These are phyloP conservation scores for Drosophila navojoa DNA, from an alignment of 1,140 invertebrate species.

Conservation along the genomic window DNA sequence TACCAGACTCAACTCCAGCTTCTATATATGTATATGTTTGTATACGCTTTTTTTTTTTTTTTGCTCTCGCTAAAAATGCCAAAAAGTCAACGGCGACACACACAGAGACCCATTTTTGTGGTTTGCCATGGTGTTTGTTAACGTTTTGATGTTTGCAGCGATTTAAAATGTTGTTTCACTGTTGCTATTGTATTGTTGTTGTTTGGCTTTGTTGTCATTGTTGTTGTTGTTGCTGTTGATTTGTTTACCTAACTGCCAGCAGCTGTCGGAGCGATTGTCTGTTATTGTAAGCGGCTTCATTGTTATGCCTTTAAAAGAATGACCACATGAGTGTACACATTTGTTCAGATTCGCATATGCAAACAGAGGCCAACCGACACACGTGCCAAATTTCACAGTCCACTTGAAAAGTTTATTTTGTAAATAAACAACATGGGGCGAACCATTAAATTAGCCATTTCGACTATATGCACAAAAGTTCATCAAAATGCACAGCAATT, in stretches of 20 bases:
- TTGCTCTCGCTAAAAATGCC: slow-evolving; percentile 3
- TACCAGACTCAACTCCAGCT: slow-evolving; percentile 11
- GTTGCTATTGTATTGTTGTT: neutral
- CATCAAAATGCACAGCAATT: slow-evolving; percentile 5
- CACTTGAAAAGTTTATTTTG: slow-evolving; percentile 18
- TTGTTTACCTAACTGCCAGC: slow-evolving; percentile 38
- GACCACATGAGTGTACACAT: slow-evolving; percentile 1
- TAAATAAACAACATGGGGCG: slow-evolving; percentile 17
- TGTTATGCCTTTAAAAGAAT: slow-evolving; percentile 45
- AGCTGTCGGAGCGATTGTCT: slow-evolving; percentile 28
- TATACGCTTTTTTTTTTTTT: slow-evolving; percentile 37
- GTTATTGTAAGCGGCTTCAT: slow-evolving; percentile 47
- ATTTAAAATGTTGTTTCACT: slow-evolving; percentile 38
- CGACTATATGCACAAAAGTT: slow-evolving; percentile 1
- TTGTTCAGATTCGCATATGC: slow-evolving; percentile 9
- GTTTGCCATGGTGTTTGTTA: slow-evolving; percentile 58
- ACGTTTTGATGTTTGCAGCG: slow-evolving; percentile 45
- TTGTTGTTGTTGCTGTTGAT: slow-evolving; percentile 30
- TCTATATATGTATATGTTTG: neutral
- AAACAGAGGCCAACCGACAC: slow-evolving; percentile 9
- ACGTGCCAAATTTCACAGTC: slow-evolving; percentile 39
- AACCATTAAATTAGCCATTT: slow-evolving; percentile 24
- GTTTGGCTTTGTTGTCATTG: too few species aligned
- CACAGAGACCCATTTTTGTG: slow-evolving; percentile 31
- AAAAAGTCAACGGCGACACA: slow-evolving; percentile 33